These are phyloP conservation scores for Nemopilema nomurai DNA, from an alignment of 30 jellyfish, hydroid and myxozoan genomes.

Conservation along the genomic window DNA sequence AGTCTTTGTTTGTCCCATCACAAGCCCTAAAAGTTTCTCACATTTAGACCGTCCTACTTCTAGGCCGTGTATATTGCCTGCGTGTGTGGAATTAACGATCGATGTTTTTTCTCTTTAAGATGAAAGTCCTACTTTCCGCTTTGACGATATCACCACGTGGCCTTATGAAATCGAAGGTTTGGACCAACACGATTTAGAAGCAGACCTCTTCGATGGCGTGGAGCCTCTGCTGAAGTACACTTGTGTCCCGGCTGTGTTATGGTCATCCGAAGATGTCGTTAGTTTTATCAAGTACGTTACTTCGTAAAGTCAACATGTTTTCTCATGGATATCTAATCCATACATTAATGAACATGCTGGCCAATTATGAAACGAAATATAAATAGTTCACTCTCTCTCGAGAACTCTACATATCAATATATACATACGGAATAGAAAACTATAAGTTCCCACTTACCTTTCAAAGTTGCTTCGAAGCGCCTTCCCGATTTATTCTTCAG, in stretches of 20 bases:
- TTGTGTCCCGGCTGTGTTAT: constrained; percentile 88
- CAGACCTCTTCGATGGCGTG: constrained; percentile 94
- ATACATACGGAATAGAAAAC: too few species aligned
- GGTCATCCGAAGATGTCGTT: constrained; percentile 91
- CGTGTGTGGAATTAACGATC: not conserved
- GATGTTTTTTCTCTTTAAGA: not conserved
- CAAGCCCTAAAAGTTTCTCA: too few species aligned
- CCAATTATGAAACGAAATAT: too few species aligned
- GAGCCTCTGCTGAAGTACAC: constrained; percentile 91
- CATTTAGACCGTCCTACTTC: too few species aligned
- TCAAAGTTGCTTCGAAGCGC: too few species aligned
- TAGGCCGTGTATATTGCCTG: not conserved
- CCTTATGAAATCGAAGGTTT: constrained; percentile 77
- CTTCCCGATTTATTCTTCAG: too few species aligned
- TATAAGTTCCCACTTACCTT: too few species aligned
- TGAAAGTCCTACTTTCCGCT: constrained; percentile 26
- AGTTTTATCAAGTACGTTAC: constrained; percentile 81
- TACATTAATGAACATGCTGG: too few species aligned
- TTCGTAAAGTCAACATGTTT: not conserved
- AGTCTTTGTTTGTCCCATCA: too few species aligned
- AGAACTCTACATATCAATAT: too few species aligned
- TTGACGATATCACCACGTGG: constrained; percentile 46
- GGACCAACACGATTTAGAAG: constrained; percentile 77
- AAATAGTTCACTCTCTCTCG: too few species aligned
- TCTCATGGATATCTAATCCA: too few species aligned